Evolutionary conservation across 2,888 invertebrate genomes (phyloP), one percentile per base, ranked within the genome.

Genomic region (Harpalus rubripes): DNA sequence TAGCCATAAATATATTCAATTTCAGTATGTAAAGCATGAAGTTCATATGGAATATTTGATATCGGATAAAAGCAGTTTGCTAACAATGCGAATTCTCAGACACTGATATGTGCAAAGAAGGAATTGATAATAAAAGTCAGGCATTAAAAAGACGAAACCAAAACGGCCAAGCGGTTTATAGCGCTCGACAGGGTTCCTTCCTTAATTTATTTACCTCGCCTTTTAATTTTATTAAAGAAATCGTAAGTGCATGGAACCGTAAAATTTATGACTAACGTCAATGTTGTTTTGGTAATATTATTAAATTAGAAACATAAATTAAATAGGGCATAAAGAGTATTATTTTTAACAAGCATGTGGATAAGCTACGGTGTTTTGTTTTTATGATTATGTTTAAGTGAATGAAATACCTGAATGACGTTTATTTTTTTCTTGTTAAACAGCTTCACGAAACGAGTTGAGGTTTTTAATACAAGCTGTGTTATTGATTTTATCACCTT

Each of bases 151-250:
- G n/a, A 56, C n/a, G 56, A 56, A 56, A 56, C 56, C 56, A 56
- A 56, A n/a, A n/a, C 10, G n/a, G 6, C 32, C 32, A 32, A 32
- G 32, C 32, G 32, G 56, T 56, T 56, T 56, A 56, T 56, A 56
- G 56, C n/a, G 56, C 56, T n/a, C 56, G 10, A 56, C 56, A 56
- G 56, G 56, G 56, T 56, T 56, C 56, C 56, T n/a, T n/a, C 1
- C 32, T 32, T 56, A 56, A 56, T 56, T 56, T 56, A 56, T 56
- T 56, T 56, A 56, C 56, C 10, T 56, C 12, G 56, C 56, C 56
- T 56, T 56, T 56, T 56, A 56, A 56, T 56, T 56, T 56, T 56
- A 56, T 56, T 56, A 56, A 56, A 56, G 56, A 56, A 56, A n/a
- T n/a, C 10, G 56, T n/a, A 56, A 56, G 56, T 56, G n/a, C 10